Conservation (phyloP, 2,888 invertebrate genomes). For the Chymomyza caudatula region DNA sequence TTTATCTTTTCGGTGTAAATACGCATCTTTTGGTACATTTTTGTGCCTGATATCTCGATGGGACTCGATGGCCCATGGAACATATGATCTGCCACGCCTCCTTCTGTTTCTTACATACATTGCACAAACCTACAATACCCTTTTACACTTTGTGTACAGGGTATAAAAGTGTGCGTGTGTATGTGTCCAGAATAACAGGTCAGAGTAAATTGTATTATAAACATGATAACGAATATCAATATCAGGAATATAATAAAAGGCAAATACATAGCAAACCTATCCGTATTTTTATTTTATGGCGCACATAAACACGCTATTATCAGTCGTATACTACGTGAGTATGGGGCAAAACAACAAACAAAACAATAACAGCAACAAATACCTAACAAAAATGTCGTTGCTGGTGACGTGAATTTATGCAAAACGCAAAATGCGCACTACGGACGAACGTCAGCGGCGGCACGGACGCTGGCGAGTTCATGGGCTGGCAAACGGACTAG, state of each 20-base stretch:
- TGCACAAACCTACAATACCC: no score
- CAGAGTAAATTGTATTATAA: not conserved
- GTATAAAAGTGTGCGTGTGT: not conserved
- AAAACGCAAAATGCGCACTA: conserved; percentile 44
- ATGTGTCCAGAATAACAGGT: not conserved
- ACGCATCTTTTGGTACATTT: no score
- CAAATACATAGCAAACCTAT: conserved; percentile 3
- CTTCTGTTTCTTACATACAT: no score
- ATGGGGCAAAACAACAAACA: conserved; percentile 8
- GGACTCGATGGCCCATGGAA: no score
- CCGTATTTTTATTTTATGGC: conserved; percentile 22
- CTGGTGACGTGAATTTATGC: conserved; percentile 35
- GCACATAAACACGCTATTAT: conserved; percentile 21
- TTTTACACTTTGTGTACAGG: no score
- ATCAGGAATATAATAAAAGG: not conserved
- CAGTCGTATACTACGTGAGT: not conserved
- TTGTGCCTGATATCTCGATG: no score
- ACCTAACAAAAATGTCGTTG: conserved; percentile 15
- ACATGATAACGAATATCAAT: not conserved
- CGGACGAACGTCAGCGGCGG: conserved; percentile 2
- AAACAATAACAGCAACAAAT: conserved; percentile 4
- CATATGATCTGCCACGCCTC: no score
- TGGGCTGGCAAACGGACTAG: conserved; percentile 33
- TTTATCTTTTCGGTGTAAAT: no score
- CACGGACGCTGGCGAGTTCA: conserved; percentile 32